phyloP scores from a whole-genome alignment of 2,888 invertebrate genomes.

The Rhamnusium bicolor region DNA sequence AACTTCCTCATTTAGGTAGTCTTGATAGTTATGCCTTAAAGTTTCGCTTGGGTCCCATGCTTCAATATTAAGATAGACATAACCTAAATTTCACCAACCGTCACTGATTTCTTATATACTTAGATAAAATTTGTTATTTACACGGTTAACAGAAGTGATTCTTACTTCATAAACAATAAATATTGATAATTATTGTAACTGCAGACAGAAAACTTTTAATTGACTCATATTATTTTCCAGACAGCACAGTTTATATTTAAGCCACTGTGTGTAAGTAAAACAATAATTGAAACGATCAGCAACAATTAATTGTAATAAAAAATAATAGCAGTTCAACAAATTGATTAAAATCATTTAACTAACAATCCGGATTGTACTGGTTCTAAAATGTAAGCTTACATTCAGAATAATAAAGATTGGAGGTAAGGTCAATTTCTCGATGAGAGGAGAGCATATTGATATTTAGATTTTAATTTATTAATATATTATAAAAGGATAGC shows the following conservation, averaged over 20 bases:
- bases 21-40: too few relatives aligned
- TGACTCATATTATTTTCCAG: neutral
- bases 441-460: neutral
- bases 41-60: too few relatives aligned
- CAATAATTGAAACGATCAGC: neutral
- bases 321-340: conserved; percentile 15
- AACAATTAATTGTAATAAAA: conserved; percentile 13
- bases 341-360: conserved; percentile 18
- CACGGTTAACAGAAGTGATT: too few relatives aligned
- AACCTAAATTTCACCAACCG: too few relatives aligned
- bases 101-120: too few relatives aligned
- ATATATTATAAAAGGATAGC: neutral
- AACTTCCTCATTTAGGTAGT: too few relatives aligned
- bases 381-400: neutral
- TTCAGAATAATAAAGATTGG: neutral
- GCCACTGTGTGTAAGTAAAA: neutral
- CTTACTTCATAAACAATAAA: neutral
- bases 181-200: neutral
- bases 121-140: too few relatives aligned
- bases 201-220: neutral
- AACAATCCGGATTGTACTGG: conserved; percentile 9
- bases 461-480: neutral
- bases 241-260: conserved; percentile 5
- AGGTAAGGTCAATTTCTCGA: neutral
- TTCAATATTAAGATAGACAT: too few relatives aligned